Base-by-base conservation (phyloP, 1,140 invertebrate genomes). In the Bombus pascuorum region DNA sequence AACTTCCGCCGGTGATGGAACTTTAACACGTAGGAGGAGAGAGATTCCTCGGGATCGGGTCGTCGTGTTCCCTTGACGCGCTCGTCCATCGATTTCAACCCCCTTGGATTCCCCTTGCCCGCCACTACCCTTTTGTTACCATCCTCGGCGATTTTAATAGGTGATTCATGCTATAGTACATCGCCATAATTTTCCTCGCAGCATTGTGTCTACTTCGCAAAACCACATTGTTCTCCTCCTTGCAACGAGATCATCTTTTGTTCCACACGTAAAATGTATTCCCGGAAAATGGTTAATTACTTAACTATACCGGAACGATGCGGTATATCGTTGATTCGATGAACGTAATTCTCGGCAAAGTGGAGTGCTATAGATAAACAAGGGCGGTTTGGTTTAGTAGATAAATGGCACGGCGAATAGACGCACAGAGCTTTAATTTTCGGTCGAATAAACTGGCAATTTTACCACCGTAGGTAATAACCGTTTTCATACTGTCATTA, bases 1-100 rank as follows among this genome's bases (percentile, higher is more conserved):
- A 91, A 92, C 89, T 92, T 91, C 85, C 89, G 87, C 75, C 80
- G 81, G 77, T 86, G 87, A 91, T 90, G 82, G 86, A 81, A 86
- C 85, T 86, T 90, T 83, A 86, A 87, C 87, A 74, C 57, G 57
- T 59, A 3, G 15, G 66, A 65, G 34, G 28, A 34, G 65, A 22
- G 42, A 28, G 79, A 57, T 68, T 85, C 79, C 82, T 78, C 71
- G 53, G 32, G 62, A 32, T 53, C 62, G 34, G 13, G 13, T 32
- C 44, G 25, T n/a, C 42, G 25, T 37, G 59, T 66, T 15, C 75
- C 74, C 73, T 57, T 44, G 39, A 59, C 82, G 34, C 62, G n/a
- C 28, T 74, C 22, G 42, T 39, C 34, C 78, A 81, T 85, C 76
- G 83, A 85, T 85, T 47, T 42, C 66, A 18, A 57, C 12, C 75